Evolutionary conservation across 2,888 invertebrate genomes (phyloP), one percentile per base, ranked within the genome.

Genomic region (Dryococelus australis): DNA sequence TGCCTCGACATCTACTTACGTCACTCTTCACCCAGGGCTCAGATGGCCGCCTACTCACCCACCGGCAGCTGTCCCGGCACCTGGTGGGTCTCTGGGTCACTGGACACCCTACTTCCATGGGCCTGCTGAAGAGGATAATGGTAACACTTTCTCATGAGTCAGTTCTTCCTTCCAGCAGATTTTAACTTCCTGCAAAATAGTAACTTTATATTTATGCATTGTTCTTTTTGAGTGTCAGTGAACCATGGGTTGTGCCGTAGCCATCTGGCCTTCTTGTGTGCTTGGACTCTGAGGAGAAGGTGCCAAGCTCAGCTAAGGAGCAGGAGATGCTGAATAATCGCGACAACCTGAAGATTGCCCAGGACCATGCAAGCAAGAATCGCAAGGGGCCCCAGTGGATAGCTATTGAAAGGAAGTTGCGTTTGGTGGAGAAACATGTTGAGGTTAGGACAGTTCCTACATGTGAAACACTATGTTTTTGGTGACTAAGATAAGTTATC

Each of bases 21-120:
- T 98, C 99, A 51, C 94, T 99, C 90, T 99, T 97, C 92, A 97
- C 97, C 26, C 94, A 94, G 89, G 95, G 96, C 28, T 94, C 94
- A 6, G 98, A 99, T 91, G 97, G 97, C 88, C 94, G 97, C 79
- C 93, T 98, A 90, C 93, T 98, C 85, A 97, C 98, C 4, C 97
- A 98, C 91, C 94, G 98, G 86, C 99, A 99, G 92, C 93, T 99
- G 86, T 99, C 99, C 88, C 94, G 98, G 47, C 99, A 99, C 93
- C 94, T 99, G 86, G 97, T 99, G 80, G 98, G 98, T 5, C 94
- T 99, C 65, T 99, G 99, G 99, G 95, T 99, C 16, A 98, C 98
- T 0, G 98, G 98, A 86, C 98, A 99, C 93, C 96, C 97, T 47
- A 97, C 97, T 24, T 98, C 99, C 5, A 96, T 97, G 94, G 96